Evolutionary conservation across 2,888 invertebrate species (phyloP), one percentile per base, ranked within the genome.

Genomic region (Theristus sp.): DNA sequence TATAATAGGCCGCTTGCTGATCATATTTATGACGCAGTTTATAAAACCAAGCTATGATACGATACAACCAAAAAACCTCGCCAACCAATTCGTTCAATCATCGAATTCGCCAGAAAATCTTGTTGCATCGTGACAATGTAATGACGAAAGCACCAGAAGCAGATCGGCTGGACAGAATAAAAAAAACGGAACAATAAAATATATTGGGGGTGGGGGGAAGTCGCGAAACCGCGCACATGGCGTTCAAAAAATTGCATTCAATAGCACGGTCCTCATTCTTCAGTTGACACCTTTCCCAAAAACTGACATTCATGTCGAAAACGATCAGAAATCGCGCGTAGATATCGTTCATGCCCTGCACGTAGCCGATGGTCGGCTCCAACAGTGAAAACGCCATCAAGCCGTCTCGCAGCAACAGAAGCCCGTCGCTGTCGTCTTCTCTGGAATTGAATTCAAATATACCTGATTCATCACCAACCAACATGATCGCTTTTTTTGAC

Each of bases 261-360:
- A 13, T 38, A 6, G 6, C 38, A 38, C 38, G 17, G 38, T 13
- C n/a, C n/a, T n/a, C n/a, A n/a, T n/a, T n/a, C n/a, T n/a, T n/a
- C n/a, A n/a, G n/a, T n/a, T n/a, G n/a, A n/a, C n/a, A n/a, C n/a
- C n/a, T n/a, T n/a, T n/a, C n/a, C n/a, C 13, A 49, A 49, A 10
- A 10, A 49, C 49, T n/a, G 3, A 49, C 49, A 49, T 75, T 74
- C n/a, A 69, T 70, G 56, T 73, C 70, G 64, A 75, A 69, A 2
- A 74, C 72, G 17, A 69, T 67, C 2, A 75, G 66, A 62, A 75
- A 74, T 47, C 73, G 64, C 2, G 73, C 69, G 2, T 72, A 64
- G 28, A 75, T 73, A 63, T 75, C 75, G 59, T 75, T 75, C 75
- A 75, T 75, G 24, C 75, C 75, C 64, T 75, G 75, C 2, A 73